Percentiles rank a stretch among this genome's conserved stretches.
These are phyloP conservation scores for Stichopus horrens DNA, from an alignment of 53 echinoderm and acorn worm genomes.

Conservation along the genomic window DNA sequence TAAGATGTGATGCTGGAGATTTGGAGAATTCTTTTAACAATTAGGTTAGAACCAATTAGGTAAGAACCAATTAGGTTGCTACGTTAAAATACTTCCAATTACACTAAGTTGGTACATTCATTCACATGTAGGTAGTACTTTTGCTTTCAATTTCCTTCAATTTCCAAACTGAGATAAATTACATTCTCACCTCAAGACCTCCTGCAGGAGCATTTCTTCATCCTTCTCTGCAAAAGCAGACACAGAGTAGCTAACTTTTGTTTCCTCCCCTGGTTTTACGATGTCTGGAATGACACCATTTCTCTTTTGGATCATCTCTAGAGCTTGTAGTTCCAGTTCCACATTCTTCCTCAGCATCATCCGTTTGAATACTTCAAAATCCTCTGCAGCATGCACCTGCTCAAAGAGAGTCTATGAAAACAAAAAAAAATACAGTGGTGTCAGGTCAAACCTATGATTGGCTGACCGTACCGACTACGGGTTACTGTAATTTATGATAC, in stretches of 20 bases:
- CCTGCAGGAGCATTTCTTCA: conserved; percentile 80
- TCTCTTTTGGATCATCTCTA: conserved; percentile 76
- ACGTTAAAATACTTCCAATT: neutral
- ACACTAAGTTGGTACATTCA: neutral
- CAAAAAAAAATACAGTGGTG: no score
- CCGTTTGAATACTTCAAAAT: conserved; percentile 79
- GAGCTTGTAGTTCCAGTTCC: conserved; percentile 89
- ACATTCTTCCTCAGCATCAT: conserved; percentile 94
- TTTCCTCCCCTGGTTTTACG: conserved; percentile 65
- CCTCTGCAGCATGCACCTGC: conserved; percentile 85
- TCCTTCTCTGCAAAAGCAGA: conserved; percentile 58
- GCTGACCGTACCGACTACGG: no score
- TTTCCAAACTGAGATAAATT: neutral
- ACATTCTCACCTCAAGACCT: conserved; percentile 72
- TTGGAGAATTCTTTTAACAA: no score
- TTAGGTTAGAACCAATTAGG: no score
- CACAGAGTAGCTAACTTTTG: conserved; percentile 54
- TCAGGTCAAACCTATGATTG: no score
- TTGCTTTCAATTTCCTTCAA: neutral
- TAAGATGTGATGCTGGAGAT: no score
- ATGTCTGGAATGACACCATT: conserved; percentile 77
- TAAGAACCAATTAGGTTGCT: neutral
- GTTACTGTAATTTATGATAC: no score
- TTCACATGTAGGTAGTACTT: neutral
- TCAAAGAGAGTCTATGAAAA: conserved; percentile 69